Evolutionary conservation across 2,113 vertebrate species (phyloP), one percentile per base, ranked within the genome.

Genomic region (Mugil cephalus): DNA sequence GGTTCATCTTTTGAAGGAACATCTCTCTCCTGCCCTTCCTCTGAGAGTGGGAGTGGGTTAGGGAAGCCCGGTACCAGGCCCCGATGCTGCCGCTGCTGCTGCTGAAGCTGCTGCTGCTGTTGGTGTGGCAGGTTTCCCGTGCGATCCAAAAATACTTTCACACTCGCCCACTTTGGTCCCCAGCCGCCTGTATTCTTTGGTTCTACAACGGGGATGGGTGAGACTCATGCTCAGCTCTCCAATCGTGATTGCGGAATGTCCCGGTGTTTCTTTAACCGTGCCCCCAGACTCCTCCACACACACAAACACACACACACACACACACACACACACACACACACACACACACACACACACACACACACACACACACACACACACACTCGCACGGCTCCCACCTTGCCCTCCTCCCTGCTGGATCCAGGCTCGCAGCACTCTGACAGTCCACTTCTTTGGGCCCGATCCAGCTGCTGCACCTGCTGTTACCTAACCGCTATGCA

Each of bases 21-120:
- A 78, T 80, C 86, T 90, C 77, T 80, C 79, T 92, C 68, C 80
- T 84, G 83, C 85, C 88, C 87, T 88, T 84, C 84, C 88, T 89
- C 84, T 69, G 60, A 89, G 88, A 93, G 93, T 93, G 90, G 93
- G 93, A 92, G 93, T 89, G 89, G 89, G 92, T 92, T 91, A 94
- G 94, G 94, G 93, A 95, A 94, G 93, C 94, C 94, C 92, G 80
- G 88, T 92, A 91, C 82, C 81, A 86, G 91, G 91, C 93, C 93
- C 91, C 91, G 87, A 85, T 93, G 87, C 87, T 74, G 85, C 80
- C 70, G 79, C 66, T 80, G 84, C 78, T 87, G 87, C 75, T 84
- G 85, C 85, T 67, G 85, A 74, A 92, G 86, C 81, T 61, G 84
- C 74, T 71, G 79, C 64, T 79, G 83, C 80, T 87, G 85, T 80